Conservation (phyloP, 2,113 vertebrate genomes). For the Ranitomeya variabilis region DNA sequence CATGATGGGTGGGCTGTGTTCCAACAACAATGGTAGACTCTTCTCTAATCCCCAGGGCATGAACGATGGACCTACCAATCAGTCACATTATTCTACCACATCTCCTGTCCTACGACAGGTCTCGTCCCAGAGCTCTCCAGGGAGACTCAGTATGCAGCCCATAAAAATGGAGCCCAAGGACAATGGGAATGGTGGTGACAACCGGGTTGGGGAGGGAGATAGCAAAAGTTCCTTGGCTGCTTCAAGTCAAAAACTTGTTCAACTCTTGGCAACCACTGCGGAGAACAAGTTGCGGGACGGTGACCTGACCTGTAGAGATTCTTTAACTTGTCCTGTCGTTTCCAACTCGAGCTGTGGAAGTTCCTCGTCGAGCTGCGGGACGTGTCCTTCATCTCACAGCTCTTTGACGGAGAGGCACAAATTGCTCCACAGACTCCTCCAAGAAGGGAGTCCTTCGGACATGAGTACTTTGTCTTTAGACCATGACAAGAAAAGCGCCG, state of each 20-base stretch:
- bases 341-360: slow-evolving; percentile 64
- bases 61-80: slow-evolving; percentile 71
- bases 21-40: slow-evolving; percentile 72
- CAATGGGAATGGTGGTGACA: slow-evolving; percentile 63
- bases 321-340: slow-evolving; percentile 66
- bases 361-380: slow-evolving; percentile 63
- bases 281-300: slow-evolving; percentile 73
- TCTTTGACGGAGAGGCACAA: slow-evolving; percentile 91
- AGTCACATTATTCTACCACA: slow-evolving; percentile 75
- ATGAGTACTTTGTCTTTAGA: slow-evolving; percentile 70
- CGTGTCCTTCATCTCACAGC: slow-evolving; percentile 90
- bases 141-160: slow-evolving; percentile 70
- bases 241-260: slow-evolving; percentile 80
- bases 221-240: slow-evolving; percentile 72
- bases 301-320: slow-evolving; percentile 73
- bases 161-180: slow-evolving; percentile 78
- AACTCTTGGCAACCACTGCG: slow-evolving; percentile 80
- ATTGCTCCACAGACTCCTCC: slow-evolving; percentile 90
- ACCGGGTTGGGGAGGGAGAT: slow-evolving; percentile 68
- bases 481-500: slow-evolving; percentile 80
- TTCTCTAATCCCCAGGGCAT: slow-evolving; percentile 73
- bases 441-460: slow-evolving; percentile 89
- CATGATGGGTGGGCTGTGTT: slow-evolving; percentile 46
- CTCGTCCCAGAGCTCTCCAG: slow-evolving; percentile 74
- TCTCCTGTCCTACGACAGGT: slow-evolving; percentile 79